Conservation (phyloP, 2,888 invertebrate genomes). For the Agrotis exclamationis region DNA sequence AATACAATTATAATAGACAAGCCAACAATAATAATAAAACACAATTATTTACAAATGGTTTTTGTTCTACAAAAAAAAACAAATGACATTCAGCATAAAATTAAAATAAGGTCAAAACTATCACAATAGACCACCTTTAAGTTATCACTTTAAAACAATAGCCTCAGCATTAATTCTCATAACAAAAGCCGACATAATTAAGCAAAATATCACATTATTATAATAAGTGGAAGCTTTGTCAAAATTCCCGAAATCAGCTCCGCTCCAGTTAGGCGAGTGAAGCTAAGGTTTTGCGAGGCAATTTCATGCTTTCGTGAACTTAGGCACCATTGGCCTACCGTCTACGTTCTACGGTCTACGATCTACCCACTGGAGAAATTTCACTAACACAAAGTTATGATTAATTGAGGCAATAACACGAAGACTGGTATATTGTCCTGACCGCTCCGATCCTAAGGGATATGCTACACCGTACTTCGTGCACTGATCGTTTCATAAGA, state of each 20-base stretch:
- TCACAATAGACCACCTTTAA: constrained; percentile 11
- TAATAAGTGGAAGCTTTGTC: constrained; percentile 56
- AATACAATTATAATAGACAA: too few species aligned
- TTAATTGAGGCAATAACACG: constrained; percentile 90
- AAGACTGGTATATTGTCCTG: constrained; percentile 82
- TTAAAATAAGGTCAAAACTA: constrained; percentile 21
- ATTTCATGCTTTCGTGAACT: constrained; percentile 89
- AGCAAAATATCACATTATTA: constrained; percentile 54
- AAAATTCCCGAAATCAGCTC: constrained; percentile 76
- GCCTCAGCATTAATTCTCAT: constrained; percentile 23
- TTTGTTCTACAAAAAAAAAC: too few species aligned
- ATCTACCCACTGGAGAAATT: constrained; percentile 84
- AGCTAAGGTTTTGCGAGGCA: constrained; percentile 86
- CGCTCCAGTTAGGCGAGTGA: constrained; percentile 81
- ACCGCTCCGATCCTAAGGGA: constrained; percentile 63
- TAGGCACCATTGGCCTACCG: constrained; percentile 84
- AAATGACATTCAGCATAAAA: too few species aligned
- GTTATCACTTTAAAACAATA: constrained; percentile 19
- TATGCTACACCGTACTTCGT: constrained; percentile 42
- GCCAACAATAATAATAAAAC: too few species aligned
- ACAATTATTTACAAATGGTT: too few species aligned
- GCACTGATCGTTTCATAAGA: constrained; percentile 53
- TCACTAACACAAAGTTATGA: constrained; percentile 90
- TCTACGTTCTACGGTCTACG: constrained; percentile 58
- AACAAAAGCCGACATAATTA: constrained; percentile 58